Evolutionary conservation across 2,888 invertebrate genomes (phyloP).

Genomic region (Eilema caniola): DNA sequence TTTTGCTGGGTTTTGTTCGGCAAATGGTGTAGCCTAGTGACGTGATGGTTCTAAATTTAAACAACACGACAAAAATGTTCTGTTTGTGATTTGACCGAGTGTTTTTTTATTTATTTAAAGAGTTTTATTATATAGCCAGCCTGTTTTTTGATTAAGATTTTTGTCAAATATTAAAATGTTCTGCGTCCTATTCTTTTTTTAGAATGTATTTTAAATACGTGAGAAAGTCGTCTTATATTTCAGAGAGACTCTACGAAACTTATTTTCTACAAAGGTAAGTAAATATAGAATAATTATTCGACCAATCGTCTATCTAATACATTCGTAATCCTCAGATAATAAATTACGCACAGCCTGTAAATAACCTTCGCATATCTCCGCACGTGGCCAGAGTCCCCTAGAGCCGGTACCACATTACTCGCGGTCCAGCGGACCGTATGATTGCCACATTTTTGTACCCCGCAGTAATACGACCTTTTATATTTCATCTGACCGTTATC

Average conservation of each 20-base stretch:
- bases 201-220: too few relatives aligned
- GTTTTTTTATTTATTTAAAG: too few relatives aligned
- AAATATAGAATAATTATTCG: neutral
- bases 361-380: slow-evolving; percentile 14
- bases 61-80: too few relatives aligned
- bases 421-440: slow-evolving; percentile 56
- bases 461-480: slow-evolving; percentile 20
- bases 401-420: slow-evolving; percentile 37
- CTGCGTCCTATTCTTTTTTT: too few relatives aligned
- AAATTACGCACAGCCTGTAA: slow-evolving; percentile 5
- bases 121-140: too few relatives aligned
- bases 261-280: neutral
- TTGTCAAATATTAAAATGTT: too few relatives aligned
- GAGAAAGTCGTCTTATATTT: neutral
- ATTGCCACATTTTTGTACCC: slow-evolving; percentile 55
- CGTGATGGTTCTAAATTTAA: too few relatives aligned
- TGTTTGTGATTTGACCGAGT: too few relatives aligned
- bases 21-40: too few relatives aligned
- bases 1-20: too few relatives aligned
- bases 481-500: slow-evolving; percentile 26
- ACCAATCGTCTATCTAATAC: neutral
- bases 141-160: too few relatives aligned
- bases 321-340: slow-evolving; percentile 12
- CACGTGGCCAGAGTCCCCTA: slow-evolving; percentile 16
- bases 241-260: neutral